A percentile compares a stretch with the other conserved stretches of the same genome.
These are phyloP conservation scores for Troides aeacus DNA, from an alignment of 2,888 invertebrate species.

Conservation along the genomic window DNA sequence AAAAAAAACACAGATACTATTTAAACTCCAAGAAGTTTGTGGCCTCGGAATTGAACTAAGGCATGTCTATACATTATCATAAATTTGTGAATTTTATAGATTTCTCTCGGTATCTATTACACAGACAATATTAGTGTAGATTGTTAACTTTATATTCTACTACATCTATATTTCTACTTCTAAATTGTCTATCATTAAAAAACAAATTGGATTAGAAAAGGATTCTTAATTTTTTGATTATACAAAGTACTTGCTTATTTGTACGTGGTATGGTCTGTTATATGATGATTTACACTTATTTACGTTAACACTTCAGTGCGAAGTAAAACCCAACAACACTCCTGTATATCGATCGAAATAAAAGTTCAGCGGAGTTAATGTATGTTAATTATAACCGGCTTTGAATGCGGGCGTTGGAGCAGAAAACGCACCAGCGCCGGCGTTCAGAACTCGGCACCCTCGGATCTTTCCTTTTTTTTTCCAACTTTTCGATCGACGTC, in stretches of 20 bases:
- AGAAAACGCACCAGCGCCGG: constrained; percentile 31
- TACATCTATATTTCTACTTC: too few relatives aligned
- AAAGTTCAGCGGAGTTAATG: constrained; percentile 31
- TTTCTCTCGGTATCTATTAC: too few relatives aligned
- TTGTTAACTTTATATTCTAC: too few relatives aligned
- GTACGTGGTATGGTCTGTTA: neutral
- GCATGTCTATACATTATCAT: too few relatives aligned
- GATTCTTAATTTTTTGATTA: too few relatives aligned
- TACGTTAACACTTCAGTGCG: neutral
- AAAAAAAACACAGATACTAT: too few relatives aligned
- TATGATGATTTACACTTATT: neutral
- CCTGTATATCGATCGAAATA: constrained; percentile 22
- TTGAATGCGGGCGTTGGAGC: constrained; percentile 27
- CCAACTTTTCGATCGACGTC: constrained; percentile 24
- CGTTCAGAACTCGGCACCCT: constrained; percentile 36
- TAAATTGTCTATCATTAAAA: too few relatives aligned
- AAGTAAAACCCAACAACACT: neutral
- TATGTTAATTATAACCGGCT: constrained; percentile 28
- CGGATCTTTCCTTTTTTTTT: constrained; percentile 38
- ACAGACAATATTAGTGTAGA: too few relatives aligned
- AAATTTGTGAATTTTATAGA: too few relatives aligned
- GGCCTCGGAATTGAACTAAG: too few relatives aligned
- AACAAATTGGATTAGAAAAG: too few relatives aligned
- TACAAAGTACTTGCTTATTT: neutral
- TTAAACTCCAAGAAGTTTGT: too few relatives aligned